Base-by-base conservation (phyloP, 2,113 vertebrate genomes). In the Corydoras sp. region DNA sequence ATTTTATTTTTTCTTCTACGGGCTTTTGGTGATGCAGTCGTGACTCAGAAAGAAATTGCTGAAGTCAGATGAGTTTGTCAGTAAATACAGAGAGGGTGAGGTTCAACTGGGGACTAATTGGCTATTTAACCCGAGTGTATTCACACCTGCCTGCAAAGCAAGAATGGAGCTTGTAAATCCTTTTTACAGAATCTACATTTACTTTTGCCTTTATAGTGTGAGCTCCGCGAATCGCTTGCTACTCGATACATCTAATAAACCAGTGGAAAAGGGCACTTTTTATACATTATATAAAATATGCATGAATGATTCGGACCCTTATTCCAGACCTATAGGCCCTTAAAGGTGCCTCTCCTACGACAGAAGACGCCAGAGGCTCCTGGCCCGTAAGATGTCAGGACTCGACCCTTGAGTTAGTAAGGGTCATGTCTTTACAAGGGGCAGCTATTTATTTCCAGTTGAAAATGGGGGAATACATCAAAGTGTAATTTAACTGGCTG, bases 401-500 rank as follows among this genome's bases (percentile, higher is more conserved):
- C 63, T 62, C 75, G 65, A 77, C 75, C 68, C 59, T 56, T 65
- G 72, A 32, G 71, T 75, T 81, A 71, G 67, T 24, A 32, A n/a
- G 64, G 78, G 84, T 85, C 83, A 82, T 68, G 79, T 78, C 29
- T 74, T 80, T 75, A 78, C 70, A 62, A 61, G 49, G 75, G 83
- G 79, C 82, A 76, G 74, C 80, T 76, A 77, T 84, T 83, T 85
- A 83, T 82, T 82, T 75, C 62, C 80, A 81, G 81, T 75, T 79
- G 67, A 85, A 82, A 85, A 84, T 5, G 60, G 75, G 63, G 71
- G 74, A 79, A 76, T 72, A 87, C 88, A 86, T 90, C 89, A 90
- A 91, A 90, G 88, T 82, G 85, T 82, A 79, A 85, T 89, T 89
- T 88, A 87, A 88, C 80, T 84, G 84, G 85, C 82, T 83, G 79